Percentiles rank a stretch among this genome's conserved stretches.
phyloP scores from a whole-genome alignment of 2,797 vertebrate genomes.

The Enteromius radiatus region DNA sequence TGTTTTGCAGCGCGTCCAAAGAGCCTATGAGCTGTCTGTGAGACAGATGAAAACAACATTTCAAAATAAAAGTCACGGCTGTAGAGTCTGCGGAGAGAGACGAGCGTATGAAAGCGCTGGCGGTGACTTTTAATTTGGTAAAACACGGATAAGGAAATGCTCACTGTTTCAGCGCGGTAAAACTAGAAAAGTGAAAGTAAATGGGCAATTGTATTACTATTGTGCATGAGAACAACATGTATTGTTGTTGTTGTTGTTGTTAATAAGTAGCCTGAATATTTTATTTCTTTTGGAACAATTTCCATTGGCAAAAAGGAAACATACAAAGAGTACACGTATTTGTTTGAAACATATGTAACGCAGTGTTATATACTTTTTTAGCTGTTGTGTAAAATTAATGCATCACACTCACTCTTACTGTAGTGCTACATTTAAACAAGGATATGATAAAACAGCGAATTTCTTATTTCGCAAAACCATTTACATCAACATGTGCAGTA shows the following conservation, averaged over 20 bases:
- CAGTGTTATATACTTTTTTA: not conserved
- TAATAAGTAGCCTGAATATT: not conserved
- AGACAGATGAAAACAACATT: not conserved
- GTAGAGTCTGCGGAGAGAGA: rapidly evolving
- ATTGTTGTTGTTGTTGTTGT: not conserved
- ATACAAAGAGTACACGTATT: not conserved
- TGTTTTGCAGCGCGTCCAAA: not conserved
- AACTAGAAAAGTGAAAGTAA: not conserved
- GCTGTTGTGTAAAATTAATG: not conserved
- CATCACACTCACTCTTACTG: not conserved
- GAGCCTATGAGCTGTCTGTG: not conserved
- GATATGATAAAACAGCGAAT: too few species aligned
- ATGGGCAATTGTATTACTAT: not conserved
- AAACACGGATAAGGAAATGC: not conserved
- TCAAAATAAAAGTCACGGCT: not conserved
- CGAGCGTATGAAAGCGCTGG: not conserved
- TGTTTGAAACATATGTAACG: not conserved
- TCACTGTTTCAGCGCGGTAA: not conserved
- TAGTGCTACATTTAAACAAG: too few species aligned
- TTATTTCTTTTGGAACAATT: not conserved
- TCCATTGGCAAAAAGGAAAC: not conserved
- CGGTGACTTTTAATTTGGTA: not conserved
- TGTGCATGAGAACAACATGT: not conserved
- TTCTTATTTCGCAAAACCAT: too few species aligned
- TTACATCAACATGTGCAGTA: too few species aligned